Evolutionary conservation across 2,888 invertebrate species (phyloP).

Genomic region (Pheosia tremula): DNA sequence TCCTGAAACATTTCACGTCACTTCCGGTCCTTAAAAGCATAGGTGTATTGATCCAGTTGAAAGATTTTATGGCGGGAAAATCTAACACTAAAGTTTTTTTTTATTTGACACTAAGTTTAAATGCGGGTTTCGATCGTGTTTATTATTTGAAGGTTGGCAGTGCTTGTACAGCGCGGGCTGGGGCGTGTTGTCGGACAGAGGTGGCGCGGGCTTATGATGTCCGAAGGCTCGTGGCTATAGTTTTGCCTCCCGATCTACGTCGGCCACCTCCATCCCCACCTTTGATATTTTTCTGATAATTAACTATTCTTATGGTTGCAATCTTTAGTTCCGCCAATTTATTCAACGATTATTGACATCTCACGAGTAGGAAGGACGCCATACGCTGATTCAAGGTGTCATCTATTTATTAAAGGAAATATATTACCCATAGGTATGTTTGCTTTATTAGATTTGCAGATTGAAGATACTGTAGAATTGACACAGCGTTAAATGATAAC

Average conservation of each 20-base stretch:
- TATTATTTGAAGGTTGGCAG: slow-evolving; percentile 3
- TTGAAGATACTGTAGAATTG: too few species aligned
- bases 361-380: slow-evolving; percentile 37
- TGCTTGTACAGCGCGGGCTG: neutral
- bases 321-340: slow-evolving; percentile 49
- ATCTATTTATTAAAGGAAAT: slow-evolving; percentile 18
- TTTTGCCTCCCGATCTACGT: slow-evolving; percentile 51
- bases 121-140: neutral
- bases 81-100: neutral
- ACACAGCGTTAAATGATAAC: too few species aligned
- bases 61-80: neutral
- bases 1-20: slow-evolving; percentile 69
- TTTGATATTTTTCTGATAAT: slow-evolving; percentile 64
- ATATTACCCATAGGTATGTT: neutral
- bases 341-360: slow-evolving; percentile 34
- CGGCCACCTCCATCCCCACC: slow-evolving; percentile 56
- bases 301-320: slow-evolving; percentile 59
- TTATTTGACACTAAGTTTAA: too few species aligned
- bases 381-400: slow-evolving; percentile 36
- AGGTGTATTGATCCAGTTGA: slow-evolving; percentile 19
- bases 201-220: slow-evolving; percentile 54
- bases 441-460: neutral
- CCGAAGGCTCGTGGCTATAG: slow-evolving; percentile 49
- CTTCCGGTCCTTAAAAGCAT: slow-evolving; percentile 62
- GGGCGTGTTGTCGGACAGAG: slow-evolving; percentile 55